phyloP scores from a whole-genome alignment of 2,888 invertebrate genomes.

The Allolobophora icterica region DNA sequence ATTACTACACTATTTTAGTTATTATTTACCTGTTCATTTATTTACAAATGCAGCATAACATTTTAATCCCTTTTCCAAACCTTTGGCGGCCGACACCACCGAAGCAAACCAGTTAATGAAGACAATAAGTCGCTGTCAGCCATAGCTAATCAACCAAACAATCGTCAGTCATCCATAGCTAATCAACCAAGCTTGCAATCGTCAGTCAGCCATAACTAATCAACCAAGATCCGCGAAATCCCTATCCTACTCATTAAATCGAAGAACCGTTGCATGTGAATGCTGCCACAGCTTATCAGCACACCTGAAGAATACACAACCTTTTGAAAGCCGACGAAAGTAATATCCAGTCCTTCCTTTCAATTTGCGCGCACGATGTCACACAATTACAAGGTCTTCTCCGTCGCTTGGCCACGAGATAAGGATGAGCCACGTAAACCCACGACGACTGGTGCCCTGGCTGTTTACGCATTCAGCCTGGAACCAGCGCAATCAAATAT shows the following conservation, averaged over 20 bases:
- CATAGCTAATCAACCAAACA: too few relatives aligned
- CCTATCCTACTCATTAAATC: neutral
- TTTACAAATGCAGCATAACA: neutral
- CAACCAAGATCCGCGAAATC: too few relatives aligned
- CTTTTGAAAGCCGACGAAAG: neutral
- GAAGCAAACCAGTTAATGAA: neutral
- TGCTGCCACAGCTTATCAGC: neutral
- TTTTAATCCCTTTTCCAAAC: neutral
- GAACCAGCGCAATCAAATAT: constrained; percentile 23
- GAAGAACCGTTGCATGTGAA: neutral
- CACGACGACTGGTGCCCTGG: neutral
- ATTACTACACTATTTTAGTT: too few relatives aligned
- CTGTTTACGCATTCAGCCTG: constrained; percentile 20
- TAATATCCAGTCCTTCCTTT: neutral
- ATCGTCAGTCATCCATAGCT: neutral
- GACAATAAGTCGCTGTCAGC: neutral
- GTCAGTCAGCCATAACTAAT: too few relatives aligned
- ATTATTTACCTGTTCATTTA: neutral
- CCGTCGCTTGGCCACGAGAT: neutral
- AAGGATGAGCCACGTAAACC: neutral
- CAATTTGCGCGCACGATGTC: neutral
- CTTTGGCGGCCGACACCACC: neutral
- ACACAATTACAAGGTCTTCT: constrained; percentile 6
- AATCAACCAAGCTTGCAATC: too few relatives aligned
- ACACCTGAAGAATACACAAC: constrained; percentile 6